phyloP scores from a whole-genome alignment of 1,140 invertebrate species.

The Cardiocondyla obscurior region DNA sequence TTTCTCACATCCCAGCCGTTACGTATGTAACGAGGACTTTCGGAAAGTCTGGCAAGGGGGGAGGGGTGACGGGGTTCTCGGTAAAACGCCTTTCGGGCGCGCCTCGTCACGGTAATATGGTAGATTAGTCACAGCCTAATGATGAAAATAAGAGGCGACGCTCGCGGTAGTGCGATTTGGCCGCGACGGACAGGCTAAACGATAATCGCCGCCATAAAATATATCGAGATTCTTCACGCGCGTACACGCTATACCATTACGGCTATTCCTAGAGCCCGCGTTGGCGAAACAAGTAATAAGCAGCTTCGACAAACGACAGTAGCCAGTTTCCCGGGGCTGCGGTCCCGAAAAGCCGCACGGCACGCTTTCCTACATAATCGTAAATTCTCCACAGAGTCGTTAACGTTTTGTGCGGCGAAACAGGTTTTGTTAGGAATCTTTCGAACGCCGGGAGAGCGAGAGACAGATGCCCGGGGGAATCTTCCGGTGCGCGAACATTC shows the following conservation, averaged over 20 bases:
- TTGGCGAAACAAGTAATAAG: conserved; percentile 68
- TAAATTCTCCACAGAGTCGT: conserved; percentile 58
- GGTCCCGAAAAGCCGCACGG: conserved; percentile 22
- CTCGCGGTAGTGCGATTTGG: conserved; percentile 58
- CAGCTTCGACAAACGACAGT: conserved; percentile 45
- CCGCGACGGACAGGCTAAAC: conserved; percentile 57
- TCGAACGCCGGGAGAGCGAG: neutral
- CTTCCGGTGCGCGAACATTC: neutral
- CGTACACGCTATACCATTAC: conserved; percentile 58
- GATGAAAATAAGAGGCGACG: conserved; percentile 65
- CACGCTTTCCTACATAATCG: conserved; percentile 58
- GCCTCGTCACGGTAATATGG: conserved; percentile 65
- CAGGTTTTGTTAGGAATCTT: conserved; percentile 5
- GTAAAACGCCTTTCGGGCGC: conserved; percentile 42
- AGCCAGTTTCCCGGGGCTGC: conserved; percentile 28
- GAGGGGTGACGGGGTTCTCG: conserved; percentile 14
- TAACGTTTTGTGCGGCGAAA: conserved; percentile 20
- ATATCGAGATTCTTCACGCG: conserved; percentile 71
- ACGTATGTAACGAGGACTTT: conserved; percentile 55
- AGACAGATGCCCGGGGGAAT: neutral
- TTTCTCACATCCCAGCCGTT: conserved; percentile 48
- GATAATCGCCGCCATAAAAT: conserved; percentile 69
- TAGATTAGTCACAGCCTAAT: conserved; percentile 70
- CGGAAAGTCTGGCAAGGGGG: conserved; percentile 51
- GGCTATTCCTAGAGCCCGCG: conserved; percentile 64